Evolutionary conservation across 2,113 vertebrate genomes (phyloP).

Genomic region (Andinoacara biseriatus): DNA sequence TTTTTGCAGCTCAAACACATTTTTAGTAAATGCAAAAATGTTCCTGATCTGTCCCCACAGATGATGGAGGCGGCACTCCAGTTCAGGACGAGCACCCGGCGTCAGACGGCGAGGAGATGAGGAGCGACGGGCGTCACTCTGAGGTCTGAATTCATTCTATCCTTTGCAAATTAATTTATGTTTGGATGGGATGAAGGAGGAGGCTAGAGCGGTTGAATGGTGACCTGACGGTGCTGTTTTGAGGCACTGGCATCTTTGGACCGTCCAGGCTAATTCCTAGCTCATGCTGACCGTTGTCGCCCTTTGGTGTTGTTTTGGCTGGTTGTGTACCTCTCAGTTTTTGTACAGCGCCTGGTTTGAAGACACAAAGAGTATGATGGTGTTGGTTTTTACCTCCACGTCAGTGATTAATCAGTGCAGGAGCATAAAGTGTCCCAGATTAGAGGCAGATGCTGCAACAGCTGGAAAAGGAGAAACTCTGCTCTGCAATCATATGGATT

Average conservation of each 20-base stretch:
- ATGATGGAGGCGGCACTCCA: slow-evolving; percentile 95
- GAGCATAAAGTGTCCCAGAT: not conserved
- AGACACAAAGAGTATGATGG: not conserved
- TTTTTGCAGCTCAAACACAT: not conserved
- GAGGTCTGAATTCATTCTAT: slow-evolving; percentile 80
- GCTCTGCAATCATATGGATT: no score
- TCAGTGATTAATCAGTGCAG: not conserved
- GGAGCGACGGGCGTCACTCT: slow-evolving; percentile 83
- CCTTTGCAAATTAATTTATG: not conserved
- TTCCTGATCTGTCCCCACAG: slow-evolving; percentile 65
- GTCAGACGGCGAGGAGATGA: slow-evolving; percentile 88
- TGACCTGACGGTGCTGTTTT: accelerated
- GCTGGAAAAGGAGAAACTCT: not conserved
- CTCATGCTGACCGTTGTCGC: no score
- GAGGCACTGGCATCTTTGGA: not conserved
- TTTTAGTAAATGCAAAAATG: not conserved
- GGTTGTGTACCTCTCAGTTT: no score
- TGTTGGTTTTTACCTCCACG: not conserved
- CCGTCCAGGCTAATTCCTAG: not conserved
- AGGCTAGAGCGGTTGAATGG: not conserved
- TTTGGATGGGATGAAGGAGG: not conserved
- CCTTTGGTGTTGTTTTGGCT: no score
- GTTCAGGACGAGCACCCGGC: slow-evolving; percentile 93
- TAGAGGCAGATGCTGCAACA: not conserved
- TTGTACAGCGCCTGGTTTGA: no score